A percentile compares a stretch with the other conserved stretches of the same genome.
Conservation (phyloP, 2,113 vertebrate genomes). For the Lophura nycthemera region DNA sequence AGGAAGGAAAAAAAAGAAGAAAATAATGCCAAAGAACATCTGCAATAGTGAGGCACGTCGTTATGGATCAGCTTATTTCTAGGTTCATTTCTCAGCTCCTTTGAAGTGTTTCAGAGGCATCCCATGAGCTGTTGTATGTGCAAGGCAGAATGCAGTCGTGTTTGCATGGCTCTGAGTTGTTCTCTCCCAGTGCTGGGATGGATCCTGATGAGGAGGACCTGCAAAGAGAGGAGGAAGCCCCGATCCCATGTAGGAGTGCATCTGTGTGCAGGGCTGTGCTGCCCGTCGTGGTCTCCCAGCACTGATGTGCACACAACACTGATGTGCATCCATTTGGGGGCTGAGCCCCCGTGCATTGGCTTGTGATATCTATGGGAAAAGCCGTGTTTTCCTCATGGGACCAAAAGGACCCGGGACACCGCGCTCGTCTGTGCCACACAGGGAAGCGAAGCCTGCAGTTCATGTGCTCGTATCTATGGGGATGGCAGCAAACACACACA, state of each 20-base stretch:
- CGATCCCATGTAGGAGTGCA: not conserved
- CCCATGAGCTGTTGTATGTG: not conserved
- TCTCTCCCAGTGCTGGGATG: not conserved
- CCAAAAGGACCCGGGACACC: not conserved
- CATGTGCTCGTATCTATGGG: not conserved
- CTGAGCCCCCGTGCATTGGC: too few relatives aligned
- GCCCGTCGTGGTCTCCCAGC: not conserved
- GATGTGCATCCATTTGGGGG: not conserved
- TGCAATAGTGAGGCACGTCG: not conserved
- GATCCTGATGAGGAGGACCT: not conserved
- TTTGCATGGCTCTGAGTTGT: not conserved
- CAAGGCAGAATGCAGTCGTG: not conserved
- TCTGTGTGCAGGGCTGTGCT: not conserved
- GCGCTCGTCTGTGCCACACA: not conserved
- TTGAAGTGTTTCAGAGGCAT: not conserved
- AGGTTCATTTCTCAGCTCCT: not conserved
- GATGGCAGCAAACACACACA: accelerated
- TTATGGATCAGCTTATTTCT: not conserved
- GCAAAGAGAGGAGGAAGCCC: not conserved
- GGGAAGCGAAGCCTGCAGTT: not conserved
- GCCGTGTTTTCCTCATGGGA: not conserved
- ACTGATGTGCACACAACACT: not conserved
- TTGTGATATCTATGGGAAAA: not conserved
- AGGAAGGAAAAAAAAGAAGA: too few relatives aligned
- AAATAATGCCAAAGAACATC: not conserved